Percentiles rank a stretch among this genome's conserved stretches.
Evolutionary conservation across 2,888 invertebrate genomes (phyloP).

Genomic region (Griposia aprilina): DNA sequence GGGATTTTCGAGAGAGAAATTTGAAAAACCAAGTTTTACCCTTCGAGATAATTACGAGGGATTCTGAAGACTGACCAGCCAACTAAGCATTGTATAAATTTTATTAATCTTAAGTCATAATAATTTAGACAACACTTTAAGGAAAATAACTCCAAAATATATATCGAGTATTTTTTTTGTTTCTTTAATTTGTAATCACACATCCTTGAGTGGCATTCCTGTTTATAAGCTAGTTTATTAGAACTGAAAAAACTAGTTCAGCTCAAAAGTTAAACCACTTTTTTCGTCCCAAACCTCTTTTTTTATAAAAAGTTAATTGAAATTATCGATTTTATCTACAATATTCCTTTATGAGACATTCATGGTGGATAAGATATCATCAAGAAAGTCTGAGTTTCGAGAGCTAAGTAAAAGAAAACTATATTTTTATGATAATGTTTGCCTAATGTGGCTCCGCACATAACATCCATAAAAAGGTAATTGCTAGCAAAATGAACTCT

Average conservation of each 20-base stretch:
- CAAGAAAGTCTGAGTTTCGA: background rate
- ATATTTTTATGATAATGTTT: constrained; percentile 1
- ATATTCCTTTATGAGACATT: background rate
- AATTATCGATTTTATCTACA: background rate
- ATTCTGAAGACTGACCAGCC: constrained; percentile 60
- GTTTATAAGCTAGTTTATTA: background rate
- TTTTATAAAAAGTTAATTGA: background rate
- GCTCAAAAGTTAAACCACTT: background rate
- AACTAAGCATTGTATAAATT: constrained; percentile 44
- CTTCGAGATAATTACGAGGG: constrained; percentile 36
- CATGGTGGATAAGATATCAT: background rate
- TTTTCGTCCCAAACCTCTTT: background rate
- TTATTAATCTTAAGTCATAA: constrained; percentile 21
- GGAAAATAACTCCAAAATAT: constrained; percentile 21
- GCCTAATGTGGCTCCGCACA: constrained; percentile 11
- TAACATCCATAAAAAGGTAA: constrained; percentile 26
- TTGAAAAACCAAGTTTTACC: constrained; percentile 37
- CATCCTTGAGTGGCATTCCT: background rate
- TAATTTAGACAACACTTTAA: background rate
- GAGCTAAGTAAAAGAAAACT: background rate
- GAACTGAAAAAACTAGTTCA: background rate
- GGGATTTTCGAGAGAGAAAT: constrained; percentile 32
- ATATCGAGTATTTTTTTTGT: background rate
- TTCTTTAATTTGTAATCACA: background rate
- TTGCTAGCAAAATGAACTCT: constrained; percentile 18